Evolutionary conservation across 2,797 vertebrate species (phyloP), one percentile per base, ranked within the genome.

Genomic region (Anguilla marmorata): DNA sequence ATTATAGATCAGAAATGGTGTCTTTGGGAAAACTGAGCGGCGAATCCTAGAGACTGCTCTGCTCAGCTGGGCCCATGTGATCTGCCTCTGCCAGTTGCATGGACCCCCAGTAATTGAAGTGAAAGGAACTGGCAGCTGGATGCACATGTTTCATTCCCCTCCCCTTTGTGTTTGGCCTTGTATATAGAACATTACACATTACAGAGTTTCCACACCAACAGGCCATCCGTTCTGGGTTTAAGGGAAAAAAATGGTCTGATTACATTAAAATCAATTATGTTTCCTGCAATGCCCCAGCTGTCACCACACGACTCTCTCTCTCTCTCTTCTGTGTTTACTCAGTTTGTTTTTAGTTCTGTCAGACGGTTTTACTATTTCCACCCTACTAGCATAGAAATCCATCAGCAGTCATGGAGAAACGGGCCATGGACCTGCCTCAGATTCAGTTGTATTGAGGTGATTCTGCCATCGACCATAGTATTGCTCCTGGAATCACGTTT

Each of bases 211-310:
- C 74, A 76, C 33, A 76, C 33, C 33, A 76, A 37, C 74, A 14
- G 24, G 33, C 79, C 41, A 24, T 50, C 21, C 45, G 11, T 48
- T 24, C 45, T 50, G 19, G 41, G 45, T 50, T 82, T 24, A 79
- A 79, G 37, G 69, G 4, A 21, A 79, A 41, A 24, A 82, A 50
- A 82, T 48, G 2, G 79, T 82, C 45, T 48, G 41, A 82, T 82
- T 24, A 24, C 79, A 82, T 82, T 82, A 82, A 48, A 82, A 8
- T 82, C 79, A 82, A n/a, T 50, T 48, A 9, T 16, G 79, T 82
- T 48, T 82, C 45, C 45, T 21, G 9, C 24, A 48, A 82, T 50
- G 19, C 27, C 41, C 79, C 7, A 21, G 41, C 45, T 82, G 79
- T 82, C 41, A 82, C 45, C 45, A 50, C 45, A n/a, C 8, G 79